Conservation (phyloP, 2,888 invertebrate species). For the Dendrolimus houi region DNA sequence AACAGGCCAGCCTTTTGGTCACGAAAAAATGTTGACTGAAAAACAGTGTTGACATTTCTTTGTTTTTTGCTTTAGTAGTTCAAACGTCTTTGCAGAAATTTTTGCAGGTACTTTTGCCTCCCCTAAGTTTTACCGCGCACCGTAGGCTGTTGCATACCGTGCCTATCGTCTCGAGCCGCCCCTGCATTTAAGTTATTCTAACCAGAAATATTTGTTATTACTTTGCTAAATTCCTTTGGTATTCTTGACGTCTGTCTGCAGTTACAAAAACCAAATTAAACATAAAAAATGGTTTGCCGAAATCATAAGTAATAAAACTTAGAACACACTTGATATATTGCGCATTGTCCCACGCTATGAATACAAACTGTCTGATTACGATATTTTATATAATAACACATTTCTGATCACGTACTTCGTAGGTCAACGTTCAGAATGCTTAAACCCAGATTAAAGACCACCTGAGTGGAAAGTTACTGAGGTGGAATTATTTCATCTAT, state of each 20-base stretch:
- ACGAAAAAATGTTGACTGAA: no score
- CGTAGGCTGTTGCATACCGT: no score
- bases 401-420: background rate
- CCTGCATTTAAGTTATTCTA: background rate
- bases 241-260: background rate
- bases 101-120: no score
- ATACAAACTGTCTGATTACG: background rate
- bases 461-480: background rate
- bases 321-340: background rate
- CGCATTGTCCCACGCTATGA: background rate
- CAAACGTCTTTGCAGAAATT: no score
- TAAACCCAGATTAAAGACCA: background rate
- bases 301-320: background rate
- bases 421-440: background rate
- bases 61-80: no score
- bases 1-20: no score
- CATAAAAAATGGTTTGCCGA: background rate
- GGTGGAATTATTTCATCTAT: background rate
- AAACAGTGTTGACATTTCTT: no score
- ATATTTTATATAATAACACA: background rate
- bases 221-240: background rate
- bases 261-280: background rate
- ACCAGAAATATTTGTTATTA: background rate
- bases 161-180: no score
- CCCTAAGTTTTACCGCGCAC: no score